Evolutionary conservation across 1,140 invertebrate genomes (phyloP), one percentile per base, ranked within the genome.

Genomic region (Drosophila micromelanica): DNA sequence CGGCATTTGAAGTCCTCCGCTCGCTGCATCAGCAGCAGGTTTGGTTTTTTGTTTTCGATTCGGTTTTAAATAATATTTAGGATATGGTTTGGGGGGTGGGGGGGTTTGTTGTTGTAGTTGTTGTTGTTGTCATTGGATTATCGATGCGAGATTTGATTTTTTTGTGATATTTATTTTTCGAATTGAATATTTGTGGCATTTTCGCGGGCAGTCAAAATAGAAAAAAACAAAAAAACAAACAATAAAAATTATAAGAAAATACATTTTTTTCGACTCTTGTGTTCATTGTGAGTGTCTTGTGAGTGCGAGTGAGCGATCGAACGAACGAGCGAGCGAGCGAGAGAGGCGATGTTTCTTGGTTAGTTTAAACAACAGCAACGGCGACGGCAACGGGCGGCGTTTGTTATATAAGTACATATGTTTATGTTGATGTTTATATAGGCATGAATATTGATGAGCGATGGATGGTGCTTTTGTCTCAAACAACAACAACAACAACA

Each of bases 171-270:
- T 69, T 45, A 48, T 67, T 61, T 60, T 70, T 59, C 78, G 42
- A 32, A 65, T 70, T 52, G 70, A 32, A 27, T 45, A 55, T 73
- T 68, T 67, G 23, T 70, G 46, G 38, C 59, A 43, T 78, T 59
- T 72, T 68, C 63, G 63, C 54, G 77, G 67, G 76, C 78, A 75
- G 76, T 82, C 63, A 78, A 87, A 87, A 87, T n/a, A 84, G 69
- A 90, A 89, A 89, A 84, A 55, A 61, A 79, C 71, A 89, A 89
- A 82, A 82, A 77, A 80, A 82, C 79, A 90, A 89, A 89, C 76
- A 89, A 84, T 90, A 84, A 77, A 80, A 87, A 87, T 81, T 81
- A 87, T 84, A 89, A 87, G 73, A 77, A 79, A 76, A 35, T 13
- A 77, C 52, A 69, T 59, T 72, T 80, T 46, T 72, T 80, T 46